phyloP scores from a whole-genome alignment of 2,888 invertebrate genomes.

The Caenorhabditis virilis region DNA sequence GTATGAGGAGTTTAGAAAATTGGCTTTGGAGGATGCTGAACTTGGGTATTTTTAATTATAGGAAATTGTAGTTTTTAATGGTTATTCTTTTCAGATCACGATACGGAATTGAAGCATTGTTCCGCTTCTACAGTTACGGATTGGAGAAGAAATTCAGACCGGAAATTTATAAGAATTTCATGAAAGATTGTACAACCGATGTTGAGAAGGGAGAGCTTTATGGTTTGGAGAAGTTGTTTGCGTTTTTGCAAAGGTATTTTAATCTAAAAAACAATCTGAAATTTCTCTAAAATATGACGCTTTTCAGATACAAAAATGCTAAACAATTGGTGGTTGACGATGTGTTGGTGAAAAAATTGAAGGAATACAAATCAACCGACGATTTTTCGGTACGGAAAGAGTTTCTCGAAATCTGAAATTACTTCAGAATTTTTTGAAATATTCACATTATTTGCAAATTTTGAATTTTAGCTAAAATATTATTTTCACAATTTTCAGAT shows the following conservation, averaged over 20 bases:
- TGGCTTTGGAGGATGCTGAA: conserved; percentile 91
- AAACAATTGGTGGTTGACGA: conserved; percentile 69
- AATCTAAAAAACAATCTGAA: neutral
- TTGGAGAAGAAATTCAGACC: conserved; percentile 92
- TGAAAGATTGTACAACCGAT: conserved; percentile 72
- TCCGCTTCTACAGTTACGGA: conserved; percentile 97
- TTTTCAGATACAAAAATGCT: conserved; percentile 53
- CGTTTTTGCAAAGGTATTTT: conserved; percentile 79
- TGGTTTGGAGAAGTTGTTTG: conserved; percentile 98
- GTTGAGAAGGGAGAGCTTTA: conserved; percentile 81
- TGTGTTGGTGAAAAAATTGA: conserved; percentile 69
- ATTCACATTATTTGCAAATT: no score
- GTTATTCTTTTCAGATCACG: conserved; percentile 53
- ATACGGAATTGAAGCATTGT: conserved; percentile 77
- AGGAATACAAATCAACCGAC: conserved; percentile 71
- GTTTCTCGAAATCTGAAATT: no score
- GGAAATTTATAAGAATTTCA: conserved; percentile 94
- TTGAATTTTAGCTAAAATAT: no score
- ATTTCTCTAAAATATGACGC: neutral
- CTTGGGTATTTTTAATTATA: conserved; percentile 83
- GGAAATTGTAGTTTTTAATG: neutral
- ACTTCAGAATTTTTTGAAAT: no score
- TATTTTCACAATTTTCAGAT: neutral
- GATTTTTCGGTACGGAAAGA: conserved; percentile 69
- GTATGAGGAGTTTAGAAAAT: conserved; percentile 90